Conservation (phyloP, 1,140 invertebrate species). For the Drosophila arizonae region DNA sequence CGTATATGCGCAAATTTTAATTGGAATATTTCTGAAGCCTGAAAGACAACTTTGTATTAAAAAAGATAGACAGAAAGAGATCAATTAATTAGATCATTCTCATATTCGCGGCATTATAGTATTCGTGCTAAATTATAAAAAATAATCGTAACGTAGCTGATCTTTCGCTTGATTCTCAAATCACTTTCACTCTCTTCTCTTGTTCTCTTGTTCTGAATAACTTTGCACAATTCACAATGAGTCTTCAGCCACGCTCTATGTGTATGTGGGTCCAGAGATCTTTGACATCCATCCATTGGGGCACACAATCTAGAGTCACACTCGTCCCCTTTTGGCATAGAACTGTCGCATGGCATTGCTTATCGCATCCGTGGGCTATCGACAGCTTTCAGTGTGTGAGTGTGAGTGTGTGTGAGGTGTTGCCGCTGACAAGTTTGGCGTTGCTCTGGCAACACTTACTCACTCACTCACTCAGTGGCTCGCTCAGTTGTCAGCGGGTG, state of each 20-base stretch:
- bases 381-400: neutral
- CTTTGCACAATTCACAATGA: neutral
- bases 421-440: constrained; percentile 1
- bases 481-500: constrained; percentile 52
- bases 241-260: constrained; percentile 5
- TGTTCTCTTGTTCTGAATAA: too few species aligned
- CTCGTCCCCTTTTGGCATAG: neutral
- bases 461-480: constrained; percentile 29
- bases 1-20: too few species aligned
- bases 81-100: too few species aligned
- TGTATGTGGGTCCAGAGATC: constrained; percentile 20
- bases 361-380: constrained; percentile 39
- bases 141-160: too few species aligned
- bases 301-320: constrained; percentile 3
- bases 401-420: constrained; percentile 12
- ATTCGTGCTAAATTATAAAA: too few species aligned
- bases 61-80: too few species aligned
- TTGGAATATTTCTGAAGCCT: too few species aligned
- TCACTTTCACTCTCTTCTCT: too few species aligned
- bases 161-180: too few species aligned
- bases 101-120: too few species aligned
- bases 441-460: constrained; percentile 4
- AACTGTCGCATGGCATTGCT: constrained; percentile 18
- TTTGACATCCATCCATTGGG: constrained; percentile 14
- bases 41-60: too few species aligned